phyloP scores from a whole-genome alignment of 2,888 invertebrate species.

The Drosophila emarginata region DNA sequence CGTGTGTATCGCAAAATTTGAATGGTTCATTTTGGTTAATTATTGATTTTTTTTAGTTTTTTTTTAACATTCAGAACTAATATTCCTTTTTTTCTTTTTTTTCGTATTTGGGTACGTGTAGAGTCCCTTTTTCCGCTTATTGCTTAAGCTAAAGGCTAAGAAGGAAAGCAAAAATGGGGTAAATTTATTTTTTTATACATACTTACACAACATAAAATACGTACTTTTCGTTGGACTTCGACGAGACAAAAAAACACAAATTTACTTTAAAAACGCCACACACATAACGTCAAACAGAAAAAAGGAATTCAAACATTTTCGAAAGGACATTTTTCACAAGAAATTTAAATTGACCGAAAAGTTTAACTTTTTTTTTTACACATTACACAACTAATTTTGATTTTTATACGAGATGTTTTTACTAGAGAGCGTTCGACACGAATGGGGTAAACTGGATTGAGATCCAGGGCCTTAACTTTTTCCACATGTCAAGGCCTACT shows the following conservation, averaged over 20 bases:
- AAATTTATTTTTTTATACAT: too few species aligned
- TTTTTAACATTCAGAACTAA: not conserved
- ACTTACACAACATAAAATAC: too few species aligned
- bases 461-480: not conserved
- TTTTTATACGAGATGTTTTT: not conserved
- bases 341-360: not conserved
- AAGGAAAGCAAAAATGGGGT: too few species aligned
- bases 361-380: not conserved
- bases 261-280: not conserved
- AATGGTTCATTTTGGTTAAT: not conserved
- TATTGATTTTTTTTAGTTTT: not conserved
- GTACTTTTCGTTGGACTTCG: too few species aligned
- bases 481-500: not conserved
- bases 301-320: too few species aligned
- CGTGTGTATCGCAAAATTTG: too few species aligned
- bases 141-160: too few species aligned
- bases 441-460: not conserved
- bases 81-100: not conserved
- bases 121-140: too few species aligned
- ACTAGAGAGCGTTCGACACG: not conserved
- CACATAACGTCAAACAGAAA: not conserved
- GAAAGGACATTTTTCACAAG: not conserved
- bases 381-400: not conserved
- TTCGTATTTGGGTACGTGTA: not conserved
- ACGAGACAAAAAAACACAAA: too few species aligned